Percentiles rank a stretch among this genome's conserved stretches.
Evolutionary conservation across 2,113 vertebrate genomes (phyloP).

Genomic region (Nycticryphes semicollaris): DNA sequence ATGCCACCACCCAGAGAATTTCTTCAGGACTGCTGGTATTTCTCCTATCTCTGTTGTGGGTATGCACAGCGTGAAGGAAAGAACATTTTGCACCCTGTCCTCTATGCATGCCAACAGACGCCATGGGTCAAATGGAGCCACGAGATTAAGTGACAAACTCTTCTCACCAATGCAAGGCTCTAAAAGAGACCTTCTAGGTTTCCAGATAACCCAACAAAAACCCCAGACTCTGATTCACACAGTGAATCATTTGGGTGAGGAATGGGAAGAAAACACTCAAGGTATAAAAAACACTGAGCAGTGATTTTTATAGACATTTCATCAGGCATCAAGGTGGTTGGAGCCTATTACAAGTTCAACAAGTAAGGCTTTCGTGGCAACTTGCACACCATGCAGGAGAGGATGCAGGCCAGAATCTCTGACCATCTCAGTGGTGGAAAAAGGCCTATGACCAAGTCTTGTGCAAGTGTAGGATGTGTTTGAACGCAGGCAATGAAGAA

Average conservation of each 20-base stretch:
- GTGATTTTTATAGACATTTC: not conserved
- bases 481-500: not conserved
- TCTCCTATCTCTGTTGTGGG: not conserved
- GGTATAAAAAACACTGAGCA: not conserved
- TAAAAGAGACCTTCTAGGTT: not conserved
- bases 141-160: not conserved
- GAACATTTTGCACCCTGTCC: not conserved
- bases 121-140: not conserved
- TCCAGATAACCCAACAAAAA: not conserved
- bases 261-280: not conserved
- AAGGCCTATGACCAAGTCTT: not conserved
- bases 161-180: not conserved
- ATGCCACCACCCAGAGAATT: not conserved
- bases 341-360: not conserved
- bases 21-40: not conserved
- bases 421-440: not conserved
- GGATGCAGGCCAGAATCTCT: not conserved
- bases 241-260: not conserved
- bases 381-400: not conserved
- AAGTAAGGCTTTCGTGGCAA: not conserved
- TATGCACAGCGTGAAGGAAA: not conserved
- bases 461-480: not conserved
- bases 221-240: not conserved
- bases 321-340: rapidly evolving
- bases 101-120: not conserved